phyloP scores from a whole-genome alignment of 2,888 invertebrate genomes.

The Caprella mutica region DNA sequence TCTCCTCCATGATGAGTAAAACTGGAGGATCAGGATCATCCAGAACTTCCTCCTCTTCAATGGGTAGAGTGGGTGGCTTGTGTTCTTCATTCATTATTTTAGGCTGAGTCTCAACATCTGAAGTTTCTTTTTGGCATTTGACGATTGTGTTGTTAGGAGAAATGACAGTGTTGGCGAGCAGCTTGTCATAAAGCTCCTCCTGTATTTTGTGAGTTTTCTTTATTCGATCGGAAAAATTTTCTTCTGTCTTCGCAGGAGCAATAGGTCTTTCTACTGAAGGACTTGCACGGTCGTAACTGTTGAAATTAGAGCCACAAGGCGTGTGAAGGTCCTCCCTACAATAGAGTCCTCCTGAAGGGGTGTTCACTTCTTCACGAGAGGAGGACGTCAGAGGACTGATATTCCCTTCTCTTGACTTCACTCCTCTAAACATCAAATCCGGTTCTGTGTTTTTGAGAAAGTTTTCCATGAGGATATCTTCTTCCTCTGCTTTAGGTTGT shows the following conservation, averaged over 20 bases:
- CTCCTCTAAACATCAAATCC: too few relatives aligned
- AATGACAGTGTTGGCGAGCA: background rate
- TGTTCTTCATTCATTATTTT: too few relatives aligned
- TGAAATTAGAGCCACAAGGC: background rate
- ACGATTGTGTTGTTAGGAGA: background rate
- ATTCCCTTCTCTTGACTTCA: too few relatives aligned
- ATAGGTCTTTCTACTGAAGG: background rate
- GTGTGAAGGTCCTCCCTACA: slow-evolving; percentile 6
- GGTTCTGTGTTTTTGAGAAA: background rate
- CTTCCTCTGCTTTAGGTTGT: background rate
- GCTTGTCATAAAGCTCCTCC: slow-evolving; percentile 6
- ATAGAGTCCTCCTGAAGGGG: too few relatives aligned
- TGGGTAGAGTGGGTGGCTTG: too few relatives aligned
- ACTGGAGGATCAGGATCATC: slow-evolving; percentile 7
- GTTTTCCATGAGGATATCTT: slow-evolving; percentile 6
- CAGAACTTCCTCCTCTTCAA: slow-evolving; percentile 7
- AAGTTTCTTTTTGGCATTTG: background rate
- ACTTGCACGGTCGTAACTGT: background rate
- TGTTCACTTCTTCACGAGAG: background rate
- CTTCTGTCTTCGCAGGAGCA: background rate
- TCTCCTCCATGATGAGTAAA: slow-evolving; percentile 5
- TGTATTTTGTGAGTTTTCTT: slow-evolving; percentile 9
- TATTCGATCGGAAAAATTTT: background rate
- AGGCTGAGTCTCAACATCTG: too few relatives aligned
- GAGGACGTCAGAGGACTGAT: slow-evolving; percentile 1